These are phyloP conservation scores for Brenthis daphne DNA, from an alignment of 2,888 invertebrate genomes.

Conservation along the genomic window DNA sequence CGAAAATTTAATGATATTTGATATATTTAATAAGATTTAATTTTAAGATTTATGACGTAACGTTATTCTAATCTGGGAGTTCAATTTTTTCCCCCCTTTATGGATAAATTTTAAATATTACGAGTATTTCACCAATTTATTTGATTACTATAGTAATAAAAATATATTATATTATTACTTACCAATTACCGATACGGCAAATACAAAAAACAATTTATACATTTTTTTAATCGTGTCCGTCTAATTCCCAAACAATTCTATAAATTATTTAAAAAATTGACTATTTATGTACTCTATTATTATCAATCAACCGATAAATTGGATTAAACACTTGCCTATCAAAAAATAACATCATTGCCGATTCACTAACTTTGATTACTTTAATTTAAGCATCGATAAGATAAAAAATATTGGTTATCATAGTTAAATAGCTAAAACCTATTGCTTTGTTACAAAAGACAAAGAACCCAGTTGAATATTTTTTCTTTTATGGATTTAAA, in stretches of 20 bases:
- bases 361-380: conserved; percentile 26
- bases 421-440: neutral
- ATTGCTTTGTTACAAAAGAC: neutral
- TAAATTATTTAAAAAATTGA: conserved; percentile 13
- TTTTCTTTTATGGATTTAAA: too few species aligned
- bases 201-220: conserved; percentile 40
- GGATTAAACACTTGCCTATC: conserved; percentile 35
- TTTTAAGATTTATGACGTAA: too few species aligned
- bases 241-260: conserved; percentile 13
- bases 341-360: conserved; percentile 29
- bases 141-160: neutral
- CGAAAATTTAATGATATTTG: too few species aligned
- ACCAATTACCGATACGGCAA: conserved; percentile 45
- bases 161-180: conserved; percentile 30
- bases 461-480: too few species aligned
- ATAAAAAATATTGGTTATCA: conserved; percentile 5
- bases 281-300: conserved; percentile 34
- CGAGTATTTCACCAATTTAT: neutral
- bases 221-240: conserved; percentile 32
- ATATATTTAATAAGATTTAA: too few species aligned
- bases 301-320: conserved; percentile 29
- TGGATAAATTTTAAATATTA: too few species aligned
- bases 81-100: too few species aligned
- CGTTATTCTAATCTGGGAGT: too few species aligned
- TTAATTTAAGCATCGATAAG: conserved; percentile 27